A percentile compares a stretch with the other conserved stretches of the same genome.
These are phyloP conservation scores for Mus musculus DNA, from an alignment of 2,113 vertebrate genomes.

Conservation along the genomic window GRCm39 chr8:14788501-14789000, in stretches of 20 bases:
- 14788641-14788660: neutral
- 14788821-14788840: neutral
- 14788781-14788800: neutral
- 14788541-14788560: no score
- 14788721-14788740: neutral
- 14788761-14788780: neutral
- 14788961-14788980: rapidly evolving
- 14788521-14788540: no score
- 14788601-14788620: neutral
- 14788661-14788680: neutral
- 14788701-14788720: neutral
- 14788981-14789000: neutral
- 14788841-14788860: neutral
- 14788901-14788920: no score
- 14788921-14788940: rapidly evolving
- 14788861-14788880: no score
- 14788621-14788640: neutral
- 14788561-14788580: no score
- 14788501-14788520: no score
- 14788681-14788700: neutral
- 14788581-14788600: neutral
- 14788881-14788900: no score
- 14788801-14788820: no score
- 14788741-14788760: rapidly evolving
- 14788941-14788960: rapidly evolving